A percentile compares a stretch with the other conserved stretches of the same genome.
phyloP scores from a whole-genome alignment of 2,113 vertebrate species.

The Forbesichthys agassizii region DNA sequence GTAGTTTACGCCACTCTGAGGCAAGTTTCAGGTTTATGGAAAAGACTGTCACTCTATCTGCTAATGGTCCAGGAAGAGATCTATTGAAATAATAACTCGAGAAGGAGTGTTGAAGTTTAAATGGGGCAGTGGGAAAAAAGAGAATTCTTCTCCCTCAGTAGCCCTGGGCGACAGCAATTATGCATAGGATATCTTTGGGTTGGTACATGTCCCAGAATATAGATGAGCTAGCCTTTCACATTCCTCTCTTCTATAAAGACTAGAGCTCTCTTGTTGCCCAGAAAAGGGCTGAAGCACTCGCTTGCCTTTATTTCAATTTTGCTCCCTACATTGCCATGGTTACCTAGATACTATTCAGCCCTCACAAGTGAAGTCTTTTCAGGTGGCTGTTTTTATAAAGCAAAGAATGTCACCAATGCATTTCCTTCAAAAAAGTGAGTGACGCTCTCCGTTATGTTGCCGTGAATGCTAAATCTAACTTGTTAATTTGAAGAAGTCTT shows the following conservation, averaged over 20 bases:
- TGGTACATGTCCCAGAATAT: constrained; percentile 52
- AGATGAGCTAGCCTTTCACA: constrained; percentile 64
- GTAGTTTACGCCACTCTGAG: constrained; percentile 24
- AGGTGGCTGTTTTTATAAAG: constrained; percentile 47
- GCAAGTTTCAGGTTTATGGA: constrained; percentile 20
- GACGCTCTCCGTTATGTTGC: background rate
- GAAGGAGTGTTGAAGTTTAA: constrained; percentile 40
- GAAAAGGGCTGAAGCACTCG: constrained; percentile 34
- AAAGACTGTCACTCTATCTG: constrained; percentile 35
- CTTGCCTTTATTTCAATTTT: constrained; percentile 59
- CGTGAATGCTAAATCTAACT: background rate
- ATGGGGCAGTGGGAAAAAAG: constrained; percentile 25
- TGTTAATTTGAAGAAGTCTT: no score
- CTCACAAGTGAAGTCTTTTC: constrained; percentile 35
- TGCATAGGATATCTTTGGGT: constrained; percentile 55
- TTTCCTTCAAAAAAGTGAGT: constrained; percentile 15
- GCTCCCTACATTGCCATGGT: constrained; percentile 62
- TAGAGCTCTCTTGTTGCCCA: constrained; percentile 54
- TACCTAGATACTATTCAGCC: constrained; percentile 64
- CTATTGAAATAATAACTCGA: constrained; percentile 24
- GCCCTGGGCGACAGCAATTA: constrained; percentile 40
- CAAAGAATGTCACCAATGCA: constrained; percentile 40
- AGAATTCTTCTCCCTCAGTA: constrained; percentile 34
- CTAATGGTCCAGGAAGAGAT: constrained; percentile 43
- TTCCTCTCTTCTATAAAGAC: constrained; percentile 62